phyloP scores from a whole-genome alignment of 2,113 vertebrate species.

The Setophaga coronata region DNA sequence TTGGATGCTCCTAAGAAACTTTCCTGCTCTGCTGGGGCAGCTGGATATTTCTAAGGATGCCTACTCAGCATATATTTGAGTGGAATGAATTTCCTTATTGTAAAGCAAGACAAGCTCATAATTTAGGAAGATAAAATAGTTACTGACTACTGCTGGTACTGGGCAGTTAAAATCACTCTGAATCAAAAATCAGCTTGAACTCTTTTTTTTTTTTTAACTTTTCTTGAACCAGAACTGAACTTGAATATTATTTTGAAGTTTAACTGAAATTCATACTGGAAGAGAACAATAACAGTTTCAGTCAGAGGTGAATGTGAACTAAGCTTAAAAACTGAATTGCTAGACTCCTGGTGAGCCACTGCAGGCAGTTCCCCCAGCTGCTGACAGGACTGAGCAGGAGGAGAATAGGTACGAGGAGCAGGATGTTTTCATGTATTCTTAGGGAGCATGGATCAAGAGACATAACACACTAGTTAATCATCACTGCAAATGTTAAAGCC shows the following conservation, averaged over 20 bases:
- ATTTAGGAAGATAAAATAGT: not conserved
- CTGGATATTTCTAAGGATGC: not conserved
- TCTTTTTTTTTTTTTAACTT: not conserved
- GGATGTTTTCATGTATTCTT: conserved; percentile 16
- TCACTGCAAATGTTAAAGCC: conserved; percentile 44
- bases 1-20: not conserved
- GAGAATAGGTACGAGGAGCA: not conserved
- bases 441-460: conserved; percentile 23
- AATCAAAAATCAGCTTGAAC: not conserved
- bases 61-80: not conserved
- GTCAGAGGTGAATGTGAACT: not conserved
- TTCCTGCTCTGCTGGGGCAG: not conserved
- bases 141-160: not conserved
- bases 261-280: conserved; percentile 20
- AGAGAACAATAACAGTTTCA: conserved; percentile 25
- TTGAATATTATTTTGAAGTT: conserved; percentile 1
- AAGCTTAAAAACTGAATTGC: not conserved
- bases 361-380: not conserved
- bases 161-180: not conserved
- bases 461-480: conserved; percentile 29
- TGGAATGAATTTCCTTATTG: conserved; percentile 17
- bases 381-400: not conserved
- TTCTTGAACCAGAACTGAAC: conserved; percentile 45
- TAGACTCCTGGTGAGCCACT: conserved; percentile 1
- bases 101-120: not conserved